Base-by-base conservation (phyloP, 2,113 vertebrate species). In the Glareola pratincola region DNA sequence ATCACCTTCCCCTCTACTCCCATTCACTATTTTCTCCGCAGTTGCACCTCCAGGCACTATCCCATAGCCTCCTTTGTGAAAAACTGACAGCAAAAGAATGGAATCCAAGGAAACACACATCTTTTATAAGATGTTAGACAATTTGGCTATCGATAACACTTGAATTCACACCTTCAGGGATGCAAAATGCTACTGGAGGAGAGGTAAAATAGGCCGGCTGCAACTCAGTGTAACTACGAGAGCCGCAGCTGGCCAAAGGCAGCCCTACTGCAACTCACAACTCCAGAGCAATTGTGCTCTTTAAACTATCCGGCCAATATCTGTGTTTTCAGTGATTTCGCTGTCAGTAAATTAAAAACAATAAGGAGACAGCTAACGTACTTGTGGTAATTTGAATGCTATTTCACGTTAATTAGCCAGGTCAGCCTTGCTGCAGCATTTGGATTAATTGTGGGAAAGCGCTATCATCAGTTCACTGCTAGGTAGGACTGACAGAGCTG, bases 61-160 rank as follows among this genome's bases (percentile, higher is more conserved):
- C 32, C 30, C 21, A 3, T 10, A 59, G 3, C 8, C 22, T 18
- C 5, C 51, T 77, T 6, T n/a, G 32, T 24, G 14, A 34, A 74
- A 90, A 91, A 68, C 6, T 18, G 16, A 13, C 17, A 59, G 12
- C 8, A 30, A 45, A 60, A 88, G 5, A 43, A 62, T 16, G 2
- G 50, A 81, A 59, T 88, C 14, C 39, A 47, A 39, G 34, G 39
- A 84, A 84, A 90, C 60, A 51, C 16, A 26, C 19, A 54, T 64
- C 16, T 88, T 90, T 81, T 80, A 51, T 43, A 74, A 59, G 59
- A 84, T 14, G 32, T 30, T 75, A 86, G 53, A 78, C 39, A 71
- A 72, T 88, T 59, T 91, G 73, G 43, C 54, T 93, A 74, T 92
- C 94, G 92, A 80, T 64, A 88, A 88, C 64, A 60, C 34, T 86